Evolutionary conservation across 2,888 invertebrate species (phyloP).

Genomic region (Diadromus collaris): DNA sequence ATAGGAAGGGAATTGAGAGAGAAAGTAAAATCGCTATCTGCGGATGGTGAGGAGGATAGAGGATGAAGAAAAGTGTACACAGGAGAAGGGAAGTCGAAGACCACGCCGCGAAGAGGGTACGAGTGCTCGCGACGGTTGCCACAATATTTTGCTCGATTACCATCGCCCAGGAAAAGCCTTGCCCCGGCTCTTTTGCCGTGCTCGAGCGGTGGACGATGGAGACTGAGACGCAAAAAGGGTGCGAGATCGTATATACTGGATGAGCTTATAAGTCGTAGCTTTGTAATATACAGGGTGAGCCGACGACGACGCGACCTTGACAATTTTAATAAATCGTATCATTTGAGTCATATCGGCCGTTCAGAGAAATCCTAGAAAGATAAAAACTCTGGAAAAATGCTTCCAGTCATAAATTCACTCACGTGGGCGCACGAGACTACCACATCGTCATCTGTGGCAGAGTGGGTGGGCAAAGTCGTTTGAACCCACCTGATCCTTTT

Average conservation of each 20-base stretch:
- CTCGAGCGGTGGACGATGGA: constrained; percentile 54
- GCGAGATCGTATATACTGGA: constrained; percentile 32
- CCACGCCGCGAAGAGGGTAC: constrained; percentile 65
- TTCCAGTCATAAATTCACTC: not conserved
- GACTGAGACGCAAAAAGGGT: constrained; percentile 51
- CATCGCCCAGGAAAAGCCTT: constrained; percentile 74
- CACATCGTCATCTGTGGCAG: not conserved
- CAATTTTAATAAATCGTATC: not conserved
- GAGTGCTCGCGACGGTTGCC: constrained; percentile 74
- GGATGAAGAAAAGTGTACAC: constrained; percentile 48
- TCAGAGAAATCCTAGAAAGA: not conserved
- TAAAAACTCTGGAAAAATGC: not conserved
- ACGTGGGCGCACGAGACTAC: too few relatives aligned
- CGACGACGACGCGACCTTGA: not conserved
- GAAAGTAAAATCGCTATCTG: constrained; percentile 55
- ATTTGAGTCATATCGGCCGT: not conserved
- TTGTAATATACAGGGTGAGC: constrained; percentile 40
- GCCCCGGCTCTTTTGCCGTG: constrained; percentile 51
- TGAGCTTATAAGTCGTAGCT: constrained; percentile 4
- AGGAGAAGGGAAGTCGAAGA: constrained; percentile 71
- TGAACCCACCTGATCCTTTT: not conserved
- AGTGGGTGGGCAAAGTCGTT: not conserved
- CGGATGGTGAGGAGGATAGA: constrained; percentile 60
- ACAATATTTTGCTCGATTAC: constrained; percentile 79
- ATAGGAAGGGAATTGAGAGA: constrained; percentile 49